Base-by-base conservation (phyloP, 2,888 invertebrate species). In the Drosophila subquinaria region DNA sequence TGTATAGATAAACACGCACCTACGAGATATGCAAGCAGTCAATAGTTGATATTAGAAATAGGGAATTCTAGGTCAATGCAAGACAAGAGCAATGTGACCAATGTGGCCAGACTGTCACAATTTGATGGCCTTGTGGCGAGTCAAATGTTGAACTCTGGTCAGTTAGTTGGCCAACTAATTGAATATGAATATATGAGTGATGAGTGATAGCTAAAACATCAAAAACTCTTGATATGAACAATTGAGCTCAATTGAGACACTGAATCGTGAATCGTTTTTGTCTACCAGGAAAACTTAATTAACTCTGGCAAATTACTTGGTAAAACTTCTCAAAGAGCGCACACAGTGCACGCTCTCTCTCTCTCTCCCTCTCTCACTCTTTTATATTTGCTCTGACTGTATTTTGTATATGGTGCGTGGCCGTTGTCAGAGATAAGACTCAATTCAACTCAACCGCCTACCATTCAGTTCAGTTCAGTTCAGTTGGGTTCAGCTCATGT, bases 281-380 rank as follows among this genome's bases (percentile, higher is more conserved):
- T 72, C 77, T 69, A 68, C 38, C 68, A 68, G 88, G 69, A 84
- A 87, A 84, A 82, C 83, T 84, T 84, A 84, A 84, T 84, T 87
- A 84, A 73, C 69, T 66, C 51, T 35, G 67, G 45, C 69, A 80
- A 71, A 71, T 79, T 86, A 79, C 84, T 77, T 65, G 83, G 86
- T 81, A 85, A 80, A 72, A 59, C 62, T 52, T 33, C 65, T 53
- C 71, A 61, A 66, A 69, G 52, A 69, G 64, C 36, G 23, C 51
- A 15, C 23, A 27, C 27, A 27, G 27, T 27, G 50, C 38, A 17
- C 23, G 17, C 27, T 52, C 35, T 15, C 23, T 36, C 20, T 42
- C 35, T 63, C 43, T 42, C 17, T 45, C 23, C 15, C 20, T 17
- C 51, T 57, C 23, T 63, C 20, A 33, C 15, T 53, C 8, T 40